These are phyloP conservation scores for Nasonia oneida DNA, from an alignment of 2,888 invertebrate species.

Conservation along the genomic window DNA sequence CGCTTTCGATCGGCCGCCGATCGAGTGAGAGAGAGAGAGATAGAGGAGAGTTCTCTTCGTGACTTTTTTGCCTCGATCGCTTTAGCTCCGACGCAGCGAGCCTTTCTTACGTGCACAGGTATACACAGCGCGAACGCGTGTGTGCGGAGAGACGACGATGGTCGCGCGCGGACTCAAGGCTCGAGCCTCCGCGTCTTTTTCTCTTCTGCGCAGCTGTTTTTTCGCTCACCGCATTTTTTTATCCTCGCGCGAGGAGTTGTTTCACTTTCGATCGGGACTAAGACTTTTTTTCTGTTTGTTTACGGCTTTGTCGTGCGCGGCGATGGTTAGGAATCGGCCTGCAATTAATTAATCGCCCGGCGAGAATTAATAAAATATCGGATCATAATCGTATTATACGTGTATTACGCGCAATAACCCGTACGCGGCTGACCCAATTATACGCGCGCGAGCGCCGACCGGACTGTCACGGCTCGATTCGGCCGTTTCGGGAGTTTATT, in stretches of 20 bases:
- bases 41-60: not conserved
- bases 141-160: not conserved
- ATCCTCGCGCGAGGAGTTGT: conserved; percentile 20
- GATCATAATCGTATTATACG: not conserved
- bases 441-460: not conserved
- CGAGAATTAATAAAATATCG: not conserved
- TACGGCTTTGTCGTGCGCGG: not conserved
- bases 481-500: conserved; percentile 26
- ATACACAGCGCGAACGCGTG: not conserved
- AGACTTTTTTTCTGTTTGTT: not conserved
- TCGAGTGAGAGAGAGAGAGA: not conserved
- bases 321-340: too few relatives aligned
- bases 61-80: conserved; percentile 34
- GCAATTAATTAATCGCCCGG: not conserved
- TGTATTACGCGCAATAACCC: not conserved
- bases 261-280: conserved; percentile 26
- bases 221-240: not conserved
- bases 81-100: conserved; percentile 13
- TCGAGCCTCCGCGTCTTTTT: not conserved
- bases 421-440: conserved; percentile 33
- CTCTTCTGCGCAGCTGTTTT: conserved; percentile 24
- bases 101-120: not conserved
- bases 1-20: conserved; percentile 41
- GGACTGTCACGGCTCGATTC: not conserved
- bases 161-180: conserved; percentile 26